Base-by-base conservation (phyloP, 2,113 vertebrate genomes). In the Muscicapa adusta region DNA sequence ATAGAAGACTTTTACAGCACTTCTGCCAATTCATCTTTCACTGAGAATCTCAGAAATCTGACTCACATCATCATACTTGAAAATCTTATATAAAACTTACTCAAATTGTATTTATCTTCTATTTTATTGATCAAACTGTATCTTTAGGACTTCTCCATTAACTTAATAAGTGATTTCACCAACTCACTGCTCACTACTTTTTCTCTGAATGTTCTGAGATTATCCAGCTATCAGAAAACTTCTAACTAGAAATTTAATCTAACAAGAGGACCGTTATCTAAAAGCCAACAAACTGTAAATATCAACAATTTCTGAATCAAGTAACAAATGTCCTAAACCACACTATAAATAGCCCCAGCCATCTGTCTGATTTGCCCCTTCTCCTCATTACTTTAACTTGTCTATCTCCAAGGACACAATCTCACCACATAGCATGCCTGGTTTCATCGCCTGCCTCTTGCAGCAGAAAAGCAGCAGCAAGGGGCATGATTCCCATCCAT, bases 341-440 rank as follows among this genome's bases (percentile, higher is more conserved):
- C 25, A n/a, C 91, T 95, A 97, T 85, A 94, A 97, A 96, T 96
- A 97, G 88, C 40, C 62, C 72, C n/a, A 56, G 93, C 88, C 93
- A 94, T 96, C 89, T 94, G 94, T 82, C 68, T 53, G 82, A 83
- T 71, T 80, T 93, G 75, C 93, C 95, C 93, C 94, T 91, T 96
- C 94, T 96, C 93, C 94, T 89, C 62, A 24, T 73, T 87, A 84
- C 91, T 93, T 74, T 84, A 93, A 83, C 88, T 89, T 60, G 68
- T n/a, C 86, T 88, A 13, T 93, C 86, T 92, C 76, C 80, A 57
- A 91, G 87, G 89, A 53, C 94, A 91, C 75, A 81, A 33, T 89
- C 70, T 71, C 53, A 73, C 67, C 83, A 86, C 1, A 5, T 4
- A 74, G 54, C 6, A 0, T 0, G 60, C 79, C 72, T 13, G 26